Conservation (phyloP, 2,888 invertebrate species). For the Macaria liturata region DNA sequence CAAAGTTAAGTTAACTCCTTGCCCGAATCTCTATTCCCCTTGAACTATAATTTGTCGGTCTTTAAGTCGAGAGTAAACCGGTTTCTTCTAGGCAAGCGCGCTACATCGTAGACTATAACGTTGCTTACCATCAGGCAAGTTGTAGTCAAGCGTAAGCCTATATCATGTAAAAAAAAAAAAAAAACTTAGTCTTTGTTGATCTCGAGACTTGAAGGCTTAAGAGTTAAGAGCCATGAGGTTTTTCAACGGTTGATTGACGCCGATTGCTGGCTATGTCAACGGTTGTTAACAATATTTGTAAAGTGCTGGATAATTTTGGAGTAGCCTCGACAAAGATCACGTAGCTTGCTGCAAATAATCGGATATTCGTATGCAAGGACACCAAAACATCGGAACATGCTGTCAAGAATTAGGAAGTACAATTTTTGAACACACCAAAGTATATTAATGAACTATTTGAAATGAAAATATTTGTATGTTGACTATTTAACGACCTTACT, state of each 20-base stretch:
- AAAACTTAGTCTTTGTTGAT: conserved; percentile 18
- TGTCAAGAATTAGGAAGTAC: not conserved
- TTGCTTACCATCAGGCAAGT: too few species aligned
- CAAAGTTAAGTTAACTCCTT: conserved; percentile 12
- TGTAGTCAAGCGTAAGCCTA: too few species aligned
- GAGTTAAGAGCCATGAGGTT: conserved; percentile 3
- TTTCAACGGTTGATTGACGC: conserved; percentile 19
- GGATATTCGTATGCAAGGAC: conserved; percentile 2
- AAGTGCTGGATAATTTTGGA: conserved; percentile 5
- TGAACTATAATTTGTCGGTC: too few species aligned
- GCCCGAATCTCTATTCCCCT: too few species aligned
- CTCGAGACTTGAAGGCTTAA: conserved; percentile 13
- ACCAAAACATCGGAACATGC: not conserved
- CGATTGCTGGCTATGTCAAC: conserved; percentile 13
- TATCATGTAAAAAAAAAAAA: too few species aligned
- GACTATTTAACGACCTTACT: too few species aligned
- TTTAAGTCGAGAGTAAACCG: too few species aligned
- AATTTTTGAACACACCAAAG: not conserved
- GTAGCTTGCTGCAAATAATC: conserved; percentile 9
- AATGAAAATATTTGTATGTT: too few species aligned
- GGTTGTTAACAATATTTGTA: conserved; percentile 17
- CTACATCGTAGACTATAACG: too few species aligned
- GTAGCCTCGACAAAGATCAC: conserved; percentile 9
- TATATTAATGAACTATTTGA: too few species aligned
- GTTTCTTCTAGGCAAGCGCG: too few species aligned